phyloP scores from a whole-genome alignment of 2,797 vertebrate genomes.

The Eptatretus atami region DNA sequence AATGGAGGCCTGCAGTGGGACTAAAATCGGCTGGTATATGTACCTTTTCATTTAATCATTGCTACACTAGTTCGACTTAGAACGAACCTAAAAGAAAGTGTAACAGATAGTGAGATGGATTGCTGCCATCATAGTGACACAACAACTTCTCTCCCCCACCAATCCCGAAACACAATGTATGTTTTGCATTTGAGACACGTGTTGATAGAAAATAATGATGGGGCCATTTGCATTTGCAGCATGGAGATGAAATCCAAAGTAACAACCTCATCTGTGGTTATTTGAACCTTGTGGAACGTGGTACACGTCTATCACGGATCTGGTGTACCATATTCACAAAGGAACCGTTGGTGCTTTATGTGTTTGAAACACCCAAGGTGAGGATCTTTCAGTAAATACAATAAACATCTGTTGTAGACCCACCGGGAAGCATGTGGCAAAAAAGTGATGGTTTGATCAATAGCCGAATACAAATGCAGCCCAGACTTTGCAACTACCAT shows the following conservation, averaged over 20 bases:
- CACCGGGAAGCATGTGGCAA: no score
- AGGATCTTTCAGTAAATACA: no score
- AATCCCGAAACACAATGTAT: background rate
- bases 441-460: no score
- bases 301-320: conserved; percentile 34
- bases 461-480: no score
- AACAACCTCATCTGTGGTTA: conserved; percentile 30
- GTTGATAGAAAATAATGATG: conserved; percentile 1
- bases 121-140: background rate
- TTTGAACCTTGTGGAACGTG: conserved; percentile 38
- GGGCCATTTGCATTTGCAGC: conserved; percentile 9
- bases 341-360: conserved; percentile 33
- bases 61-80: conserved; percentile 7
- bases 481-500: no score
- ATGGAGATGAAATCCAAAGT: conserved; percentile 22
- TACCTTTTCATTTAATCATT: no score
- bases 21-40: no score
- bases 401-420: no score
- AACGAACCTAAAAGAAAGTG: conserved; percentile 24
- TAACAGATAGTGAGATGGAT: no score
- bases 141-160: background rate
- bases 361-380: conserved; percentile 16
- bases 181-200: background rate
- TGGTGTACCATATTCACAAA: conserved; percentile 32
- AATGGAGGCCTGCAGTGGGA: no score